Evolutionary conservation across 2,888 invertebrate species (phyloP).

Genomic region (Dryobotodes eremita): DNA sequence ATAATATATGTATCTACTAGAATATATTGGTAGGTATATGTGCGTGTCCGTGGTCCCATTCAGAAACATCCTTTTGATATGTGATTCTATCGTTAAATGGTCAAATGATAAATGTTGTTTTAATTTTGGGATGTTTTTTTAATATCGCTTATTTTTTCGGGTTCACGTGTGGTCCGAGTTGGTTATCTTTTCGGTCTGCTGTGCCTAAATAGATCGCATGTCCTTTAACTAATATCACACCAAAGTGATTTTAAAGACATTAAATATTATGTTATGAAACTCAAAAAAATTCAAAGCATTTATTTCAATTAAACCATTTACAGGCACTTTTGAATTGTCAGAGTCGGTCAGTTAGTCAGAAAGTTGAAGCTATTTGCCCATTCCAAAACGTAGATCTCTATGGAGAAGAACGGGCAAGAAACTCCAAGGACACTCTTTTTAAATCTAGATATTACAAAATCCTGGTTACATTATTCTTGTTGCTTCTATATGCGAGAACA

Average conservation of each 20-base stretch:
- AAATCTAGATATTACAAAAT: too few species aligned
- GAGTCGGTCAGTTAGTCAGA: too few species aligned
- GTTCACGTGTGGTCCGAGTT: background rate
- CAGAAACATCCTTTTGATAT: slow-evolving; percentile 53
- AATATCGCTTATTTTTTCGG: slow-evolving; percentile 4
- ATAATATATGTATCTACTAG: slow-evolving; percentile 32
- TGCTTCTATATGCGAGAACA: too few species aligned
- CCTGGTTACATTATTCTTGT: too few species aligned
- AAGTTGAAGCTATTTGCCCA: too few species aligned
- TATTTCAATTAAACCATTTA: too few species aligned
- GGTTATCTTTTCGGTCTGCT: slow-evolving; percentile 23
- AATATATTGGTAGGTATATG: slow-evolving; percentile 7
- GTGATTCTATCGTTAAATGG: slow-evolving; percentile 31
- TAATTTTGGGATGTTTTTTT: slow-evolving; percentile 23
- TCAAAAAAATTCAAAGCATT: too few species aligned
- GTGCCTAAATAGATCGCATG: background rate
- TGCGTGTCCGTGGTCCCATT: slow-evolving; percentile 44
- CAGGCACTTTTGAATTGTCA: too few species aligned
- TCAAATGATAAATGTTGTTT: slow-evolving; percentile 52
- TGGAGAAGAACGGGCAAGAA: too few species aligned
- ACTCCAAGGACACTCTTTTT: too few species aligned
- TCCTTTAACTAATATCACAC: background rate
- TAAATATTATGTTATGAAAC: background rate
- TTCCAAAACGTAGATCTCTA: too few species aligned
- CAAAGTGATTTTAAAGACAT: background rate